phyloP scores from a whole-genome alignment of 2,888 invertebrate genomes.

The Nephrocerus scutellatus region DNA sequence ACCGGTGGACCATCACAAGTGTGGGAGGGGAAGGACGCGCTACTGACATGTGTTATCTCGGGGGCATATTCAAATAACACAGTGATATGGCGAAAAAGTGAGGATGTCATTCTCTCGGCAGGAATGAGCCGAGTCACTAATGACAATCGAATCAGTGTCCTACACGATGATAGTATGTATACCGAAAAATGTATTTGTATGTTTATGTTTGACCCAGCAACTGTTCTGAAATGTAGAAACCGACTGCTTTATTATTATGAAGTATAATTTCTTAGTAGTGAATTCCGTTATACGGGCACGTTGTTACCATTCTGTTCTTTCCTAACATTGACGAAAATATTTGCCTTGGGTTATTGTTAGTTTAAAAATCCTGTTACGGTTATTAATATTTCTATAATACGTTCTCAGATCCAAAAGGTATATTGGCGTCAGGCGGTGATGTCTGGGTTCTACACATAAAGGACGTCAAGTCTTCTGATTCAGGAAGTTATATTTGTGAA shows the following conservation, averaged over 20 bases:
- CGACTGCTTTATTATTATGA: neutral
- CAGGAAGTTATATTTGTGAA: conserved; percentile 76
- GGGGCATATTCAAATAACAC: conserved; percentile 55
- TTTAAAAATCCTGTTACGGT: neutral
- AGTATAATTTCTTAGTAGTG: too few species aligned
- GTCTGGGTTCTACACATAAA: conserved; percentile 80
- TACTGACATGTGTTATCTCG: conserved; percentile 74
- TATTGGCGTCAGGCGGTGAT: conserved; percentile 57
- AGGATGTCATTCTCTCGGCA: conserved; percentile 65
- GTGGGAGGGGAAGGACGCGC: conserved; percentile 67
- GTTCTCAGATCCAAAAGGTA: conserved; percentile 37
- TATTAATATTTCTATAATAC: neutral
- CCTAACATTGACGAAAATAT: too few species aligned
- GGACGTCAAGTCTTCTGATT: conserved; percentile 60
- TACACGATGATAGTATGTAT: conserved; percentile 78
- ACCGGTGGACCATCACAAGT: conserved; percentile 48
- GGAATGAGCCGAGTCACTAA: conserved; percentile 67
- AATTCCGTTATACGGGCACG: too few species aligned
- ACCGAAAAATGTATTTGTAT: too few species aligned
- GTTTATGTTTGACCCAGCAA: too few species aligned
- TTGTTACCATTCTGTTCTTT: too few species aligned
- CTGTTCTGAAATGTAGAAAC: too few species aligned
- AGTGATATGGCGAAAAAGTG: conserved; percentile 69
- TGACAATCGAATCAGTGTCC: conserved; percentile 63
- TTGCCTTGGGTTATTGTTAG: too few species aligned